Evolutionary conservation across 2,113 vertebrate genomes (phyloP).

Genomic region (Myotis yumanensis): DNA sequence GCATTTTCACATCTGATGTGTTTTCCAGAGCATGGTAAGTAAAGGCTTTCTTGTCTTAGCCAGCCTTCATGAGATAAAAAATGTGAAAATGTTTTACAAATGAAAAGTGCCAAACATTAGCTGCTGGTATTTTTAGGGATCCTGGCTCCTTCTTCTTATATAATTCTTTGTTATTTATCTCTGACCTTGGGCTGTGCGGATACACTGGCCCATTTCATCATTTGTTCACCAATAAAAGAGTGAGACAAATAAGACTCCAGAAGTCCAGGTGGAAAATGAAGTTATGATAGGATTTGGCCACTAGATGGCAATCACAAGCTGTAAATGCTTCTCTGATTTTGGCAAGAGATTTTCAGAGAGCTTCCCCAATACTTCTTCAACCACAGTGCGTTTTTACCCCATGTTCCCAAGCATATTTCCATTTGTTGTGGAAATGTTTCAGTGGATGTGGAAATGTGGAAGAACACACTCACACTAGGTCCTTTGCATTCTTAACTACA

Average conservation of each 20-base stretch:
- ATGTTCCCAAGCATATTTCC: background rate
- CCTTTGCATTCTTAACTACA: background rate
- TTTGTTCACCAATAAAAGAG: background rate
- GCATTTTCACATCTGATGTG: background rate
- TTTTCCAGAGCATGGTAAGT: background rate
- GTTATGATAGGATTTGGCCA: constrained; percentile 58
- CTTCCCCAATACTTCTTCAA: background rate
- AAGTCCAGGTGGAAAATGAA: background rate
- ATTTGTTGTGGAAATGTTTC: constrained; percentile 39
- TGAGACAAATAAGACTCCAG: background rate
- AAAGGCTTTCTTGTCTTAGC: background rate
- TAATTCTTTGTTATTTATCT: background rate
- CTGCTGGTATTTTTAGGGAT: background rate
- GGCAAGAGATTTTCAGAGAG: background rate
- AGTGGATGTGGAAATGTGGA: background rate
- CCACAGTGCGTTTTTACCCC: background rate
- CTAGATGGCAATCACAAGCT: constrained; percentile 82
- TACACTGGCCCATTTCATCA: background rate
- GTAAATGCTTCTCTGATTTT: constrained; percentile 57
- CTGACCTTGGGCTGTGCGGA: background rate
- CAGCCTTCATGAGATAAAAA: constrained; percentile 4
- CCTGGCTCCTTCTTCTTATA: background rate
- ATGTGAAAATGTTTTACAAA: background rate
- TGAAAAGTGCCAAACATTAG: background rate
- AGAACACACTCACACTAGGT: constrained; percentile 6